These are phyloP conservation scores for Autographa pulchrina DNA, from an alignment of 2,888 invertebrate species.

Conservation along the genomic window DNA sequence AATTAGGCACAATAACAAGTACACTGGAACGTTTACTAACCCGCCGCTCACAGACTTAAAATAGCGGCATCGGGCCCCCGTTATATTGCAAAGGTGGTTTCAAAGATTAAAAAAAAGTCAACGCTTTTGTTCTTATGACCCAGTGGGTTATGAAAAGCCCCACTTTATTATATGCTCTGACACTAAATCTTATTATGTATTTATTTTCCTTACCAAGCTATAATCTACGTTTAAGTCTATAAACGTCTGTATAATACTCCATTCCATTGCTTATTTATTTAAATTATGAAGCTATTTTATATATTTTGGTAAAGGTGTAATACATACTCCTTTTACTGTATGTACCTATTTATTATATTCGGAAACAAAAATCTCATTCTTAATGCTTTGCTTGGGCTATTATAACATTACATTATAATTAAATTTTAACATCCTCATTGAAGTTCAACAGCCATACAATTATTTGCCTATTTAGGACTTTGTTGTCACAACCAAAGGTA, in stretches of 20 bases:
- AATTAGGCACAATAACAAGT: too few relatives aligned
- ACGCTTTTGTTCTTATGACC: too few relatives aligned
- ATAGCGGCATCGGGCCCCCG: too few relatives aligned
- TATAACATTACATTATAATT: slow-evolving; percentile 22
- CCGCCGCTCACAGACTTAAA: too few relatives aligned
- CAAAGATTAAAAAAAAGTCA: too few relatives aligned
- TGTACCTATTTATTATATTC: slow-evolving; percentile 32
- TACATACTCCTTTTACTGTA: slow-evolving; percentile 24
- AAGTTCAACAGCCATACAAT: slow-evolving; percentile 32
- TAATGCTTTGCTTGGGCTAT: slow-evolving; percentile 41
- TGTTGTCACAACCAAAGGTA: slow-evolving; percentile 24
- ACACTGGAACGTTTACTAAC: too few relatives aligned
- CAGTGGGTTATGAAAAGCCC: too few relatives aligned
- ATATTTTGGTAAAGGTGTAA: slow-evolving; percentile 28
- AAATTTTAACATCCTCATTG: slow-evolving; percentile 14
- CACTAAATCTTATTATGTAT: too few relatives aligned
- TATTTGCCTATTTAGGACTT: slow-evolving; percentile 19
- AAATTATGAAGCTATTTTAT: slow-evolving; percentile 22
- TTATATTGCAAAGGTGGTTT: too few relatives aligned
- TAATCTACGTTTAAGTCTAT: slow-evolving; percentile 25
- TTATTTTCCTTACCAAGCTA: slow-evolving; percentile 24
- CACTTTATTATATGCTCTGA: too few relatives aligned
- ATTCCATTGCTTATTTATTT: slow-evolving; percentile 55
- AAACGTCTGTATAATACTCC: slow-evolving; percentile 43
- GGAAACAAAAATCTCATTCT: slow-evolving; percentile 43